Conservation (phyloP, 2,888 invertebrate genomes). For the Acanthosepion esculentum region DNA sequence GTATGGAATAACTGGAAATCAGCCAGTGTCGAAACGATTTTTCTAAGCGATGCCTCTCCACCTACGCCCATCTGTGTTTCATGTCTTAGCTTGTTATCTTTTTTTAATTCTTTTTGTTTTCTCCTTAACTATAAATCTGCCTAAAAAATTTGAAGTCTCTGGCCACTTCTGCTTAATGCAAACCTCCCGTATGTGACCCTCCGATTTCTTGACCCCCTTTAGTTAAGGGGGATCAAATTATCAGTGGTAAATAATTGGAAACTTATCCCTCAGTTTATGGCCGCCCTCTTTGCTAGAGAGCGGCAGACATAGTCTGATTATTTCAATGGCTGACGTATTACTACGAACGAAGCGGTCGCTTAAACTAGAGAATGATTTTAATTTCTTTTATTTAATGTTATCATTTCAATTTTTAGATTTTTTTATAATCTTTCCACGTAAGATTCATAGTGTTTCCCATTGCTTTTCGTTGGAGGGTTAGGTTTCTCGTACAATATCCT, state of each 20-base stretch:
- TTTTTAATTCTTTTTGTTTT: background rate
- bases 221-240: background rate
- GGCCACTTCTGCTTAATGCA: background rate
- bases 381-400: background rate
- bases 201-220: background rate
- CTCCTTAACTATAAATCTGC: background rate
- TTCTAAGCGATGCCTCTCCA: background rate
- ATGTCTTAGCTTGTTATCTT: background rate
- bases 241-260: background rate
- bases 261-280: conserved; percentile 33
- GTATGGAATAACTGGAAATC: background rate
- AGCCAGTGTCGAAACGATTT: background rate
- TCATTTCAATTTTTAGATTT: background rate
- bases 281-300: background rate
- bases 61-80: background rate
- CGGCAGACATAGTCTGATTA: too few relatives aligned
- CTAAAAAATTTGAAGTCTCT: background rate
- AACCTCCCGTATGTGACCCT: background rate
- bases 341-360: background rate
- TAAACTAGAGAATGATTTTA: background rate
- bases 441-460: background rate
- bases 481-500: too few relatives aligned
- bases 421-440: background rate
- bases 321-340: conserved; percentile 35
- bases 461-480: background rate